Evolutionary conservation across 2,797 vertebrate species (phyloP), one percentile per base, ranked within the genome.

Genomic region (Artibeus jamaicensis): DNA sequence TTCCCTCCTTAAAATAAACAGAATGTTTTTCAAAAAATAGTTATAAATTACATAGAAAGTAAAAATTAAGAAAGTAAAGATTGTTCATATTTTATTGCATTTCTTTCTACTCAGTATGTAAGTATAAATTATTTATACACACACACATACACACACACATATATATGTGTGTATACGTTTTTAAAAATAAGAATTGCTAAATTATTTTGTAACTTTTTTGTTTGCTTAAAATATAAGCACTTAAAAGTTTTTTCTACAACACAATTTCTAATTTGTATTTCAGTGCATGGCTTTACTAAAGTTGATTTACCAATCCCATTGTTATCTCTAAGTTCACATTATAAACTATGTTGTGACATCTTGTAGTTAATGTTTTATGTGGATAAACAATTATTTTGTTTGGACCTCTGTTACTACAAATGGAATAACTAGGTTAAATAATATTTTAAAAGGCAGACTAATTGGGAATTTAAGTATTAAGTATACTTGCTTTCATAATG

Each of bases 181-280:
- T 32, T 83, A 83, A 67, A 73, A 44, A 32, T 21, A 24, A 85
- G 26, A 32, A 78, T 88, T 97, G 11, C n/a, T 76, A 62, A 18
- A 50, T 87, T 57, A 2, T 89, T 88, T 95, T 50, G 0, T 65
- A 91, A 91, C 2, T 4, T 74, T 73, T 74, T 93, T 39, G 3
- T 65, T 87, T 88, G 19, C 8, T 94, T 79, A 88, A 85, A 84
- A 88, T 76, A 91, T 0, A 93, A 87, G 42, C 4, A 87, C 78
- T 37, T 73, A 62, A 65, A 42, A 24, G 22, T 81, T 91, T 87
- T 87, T 88, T 55, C 2, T 77, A 44, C 3, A 70, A 55, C 14
- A 34, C 53, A 68, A 86, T 65, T 89, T 89, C 29, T 92, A 71
- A 73, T 57, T 74, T 83, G 6, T 83, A 48, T 94, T 92, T 48